A percentile compares a stretch with the other conserved stretches of the same genome.
phyloP scores from a whole-genome alignment of 2,797 vertebrate species.

The Onychomys arenicola region DNA sequence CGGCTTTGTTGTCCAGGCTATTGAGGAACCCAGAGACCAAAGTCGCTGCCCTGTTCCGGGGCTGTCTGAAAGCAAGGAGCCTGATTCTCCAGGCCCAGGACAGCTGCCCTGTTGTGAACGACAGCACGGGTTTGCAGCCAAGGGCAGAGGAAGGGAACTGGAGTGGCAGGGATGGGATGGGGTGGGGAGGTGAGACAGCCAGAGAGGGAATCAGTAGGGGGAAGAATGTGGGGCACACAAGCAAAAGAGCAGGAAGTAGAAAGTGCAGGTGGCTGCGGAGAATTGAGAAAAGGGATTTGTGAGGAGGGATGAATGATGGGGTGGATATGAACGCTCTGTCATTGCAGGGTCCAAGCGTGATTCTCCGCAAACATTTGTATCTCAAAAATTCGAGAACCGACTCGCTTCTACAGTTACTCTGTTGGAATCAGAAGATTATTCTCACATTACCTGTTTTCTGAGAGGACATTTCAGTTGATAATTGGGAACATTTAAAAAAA shows the following conservation, averaged over 20 bases:
- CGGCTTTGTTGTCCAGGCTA: slow-evolving; percentile 90
- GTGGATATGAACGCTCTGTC: not conserved
- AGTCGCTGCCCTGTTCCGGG: slow-evolving; percentile 85
- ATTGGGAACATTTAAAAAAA: not conserved
- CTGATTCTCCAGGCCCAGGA: slow-evolving; percentile 72
- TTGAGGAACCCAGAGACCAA: slow-evolving; percentile 91
- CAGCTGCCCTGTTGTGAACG: slow-evolving; percentile 66
- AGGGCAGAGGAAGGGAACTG: slow-evolving; percentile 34
- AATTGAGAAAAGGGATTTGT: not conserved
- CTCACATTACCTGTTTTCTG: not conserved
- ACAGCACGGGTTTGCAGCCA: not conserved
- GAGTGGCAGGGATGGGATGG: not conserved
- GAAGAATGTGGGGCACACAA: slow-evolving; percentile 19
- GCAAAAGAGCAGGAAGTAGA: not conserved
- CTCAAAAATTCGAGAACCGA: not conserved
- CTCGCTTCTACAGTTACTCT: not conserved
- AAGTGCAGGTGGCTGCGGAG: not conserved
- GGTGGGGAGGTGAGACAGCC: not conserved
- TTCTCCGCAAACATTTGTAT: not conserved
- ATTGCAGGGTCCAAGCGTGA: not conserved
- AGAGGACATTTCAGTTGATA: not conserved
- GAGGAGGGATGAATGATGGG: accelerated
- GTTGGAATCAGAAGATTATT: not conserved
- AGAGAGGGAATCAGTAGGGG: not conserved
- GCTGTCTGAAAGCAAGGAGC: slow-evolving; percentile 82